These are phyloP conservation scores for Eurytoma adleriae DNA, from an alignment of 2,888 invertebrate genomes.

Conservation along the genomic window DNA sequence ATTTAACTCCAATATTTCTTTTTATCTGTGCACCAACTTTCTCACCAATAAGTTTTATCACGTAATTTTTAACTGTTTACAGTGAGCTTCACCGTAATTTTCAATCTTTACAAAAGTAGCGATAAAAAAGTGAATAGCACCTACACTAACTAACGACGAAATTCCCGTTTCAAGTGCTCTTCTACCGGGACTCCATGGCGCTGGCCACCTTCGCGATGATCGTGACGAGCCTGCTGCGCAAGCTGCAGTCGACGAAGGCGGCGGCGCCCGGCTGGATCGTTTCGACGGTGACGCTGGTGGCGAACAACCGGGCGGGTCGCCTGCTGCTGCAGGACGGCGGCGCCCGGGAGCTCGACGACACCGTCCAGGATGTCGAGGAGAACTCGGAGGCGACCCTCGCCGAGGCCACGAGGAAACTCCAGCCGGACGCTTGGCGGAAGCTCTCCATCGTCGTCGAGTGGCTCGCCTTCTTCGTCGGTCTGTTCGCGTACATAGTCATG, in stretches of 20 bases:
- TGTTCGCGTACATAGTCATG: conserved; percentile 66
- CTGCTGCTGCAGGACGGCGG: conserved; percentile 63
- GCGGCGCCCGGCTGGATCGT: conserved; percentile 68
- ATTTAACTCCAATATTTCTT: no score
- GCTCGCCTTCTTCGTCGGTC: conserved; percentile 63
- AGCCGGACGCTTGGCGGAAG: conserved; percentile 63
- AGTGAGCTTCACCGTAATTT: no score
- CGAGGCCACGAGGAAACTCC: not conserved
- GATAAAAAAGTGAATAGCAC: no score
- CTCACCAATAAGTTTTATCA: no score
- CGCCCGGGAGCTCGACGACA: conserved; percentile 57
- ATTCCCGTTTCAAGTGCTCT: conserved; percentile 63
- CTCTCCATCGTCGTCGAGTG: conserved; percentile 69
- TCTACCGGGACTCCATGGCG: conserved; percentile 68
- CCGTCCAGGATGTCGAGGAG: not conserved
- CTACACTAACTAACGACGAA: no score
- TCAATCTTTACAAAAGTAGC: no score
- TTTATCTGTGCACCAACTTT: no score
- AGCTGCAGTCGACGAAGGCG: conserved; percentile 64
- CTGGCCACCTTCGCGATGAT: conserved; percentile 68
- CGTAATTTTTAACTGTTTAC: no score
- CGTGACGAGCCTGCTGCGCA: conserved; percentile 68
- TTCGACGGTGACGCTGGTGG: conserved; percentile 61
- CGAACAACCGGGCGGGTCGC: conserved; percentile 64
- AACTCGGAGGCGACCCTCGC: not conserved